Conservation (phyloP, 2,888 invertebrate genomes). For the Agrypnus murinus region DNA sequence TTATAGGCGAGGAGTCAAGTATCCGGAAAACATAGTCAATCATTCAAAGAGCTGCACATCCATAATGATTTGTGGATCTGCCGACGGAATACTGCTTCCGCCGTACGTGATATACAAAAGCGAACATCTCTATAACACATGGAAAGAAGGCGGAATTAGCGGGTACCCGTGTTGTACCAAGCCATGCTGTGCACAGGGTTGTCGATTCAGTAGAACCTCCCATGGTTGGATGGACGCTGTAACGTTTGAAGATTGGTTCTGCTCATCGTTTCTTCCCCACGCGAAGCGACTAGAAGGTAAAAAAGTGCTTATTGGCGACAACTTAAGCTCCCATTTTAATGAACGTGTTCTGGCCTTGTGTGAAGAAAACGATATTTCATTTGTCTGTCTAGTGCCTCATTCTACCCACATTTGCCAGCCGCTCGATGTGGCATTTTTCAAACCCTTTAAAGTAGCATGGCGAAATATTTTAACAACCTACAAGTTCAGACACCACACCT, state of each 20-base stretch:
- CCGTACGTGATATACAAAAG: constrained; percentile 56
- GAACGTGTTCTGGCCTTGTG: too few relatives aligned
- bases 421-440: constrained; percentile 29
- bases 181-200: constrained; percentile 35
- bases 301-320: constrained; percentile 29
- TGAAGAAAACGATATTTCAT: constrained; percentile 13
- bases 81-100: too few relatives aligned
- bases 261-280: not conserved
- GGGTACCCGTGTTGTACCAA: constrained; percentile 41
- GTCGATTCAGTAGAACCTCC: constrained; percentile 25
- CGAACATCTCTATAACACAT: constrained; percentile 58
- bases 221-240: constrained; percentile 41
- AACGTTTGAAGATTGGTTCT: constrained; percentile 39
- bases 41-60: constrained; percentile 57
- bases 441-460: constrained; percentile 24
- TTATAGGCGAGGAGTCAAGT: constrained; percentile 22
- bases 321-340: constrained; percentile 21
- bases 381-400: constrained; percentile 27
- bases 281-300: constrained; percentile 10
- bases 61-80: constrained; percentile 54
- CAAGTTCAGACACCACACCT: constrained; percentile 1
- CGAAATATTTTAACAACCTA: constrained; percentile 19
- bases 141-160: constrained; percentile 60
- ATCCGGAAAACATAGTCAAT: constrained; percentile 57
- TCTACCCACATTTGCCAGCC: constrained; percentile 28